Percentiles rank a stretch among this genome's conserved stretches.
These are phyloP conservation scores for Camptogramma bilineatum DNA, from an alignment of 2,888 invertebrate species.

Conservation along the genomic window DNA sequence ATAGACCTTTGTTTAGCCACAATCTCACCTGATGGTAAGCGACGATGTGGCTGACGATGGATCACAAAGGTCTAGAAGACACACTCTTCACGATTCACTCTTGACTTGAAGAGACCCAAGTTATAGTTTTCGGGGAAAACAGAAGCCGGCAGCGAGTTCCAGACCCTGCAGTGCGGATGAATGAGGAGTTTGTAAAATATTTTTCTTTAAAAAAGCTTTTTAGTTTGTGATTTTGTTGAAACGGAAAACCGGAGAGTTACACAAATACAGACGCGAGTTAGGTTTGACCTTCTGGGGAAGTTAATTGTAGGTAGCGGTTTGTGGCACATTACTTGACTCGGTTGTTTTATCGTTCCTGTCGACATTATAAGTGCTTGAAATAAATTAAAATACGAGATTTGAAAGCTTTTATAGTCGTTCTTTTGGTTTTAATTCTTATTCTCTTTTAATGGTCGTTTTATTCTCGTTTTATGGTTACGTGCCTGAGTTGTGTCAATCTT, in stretches of 20 bases:
- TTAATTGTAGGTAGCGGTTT: constrained; percentile 34
- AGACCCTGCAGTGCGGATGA: too few relatives aligned
- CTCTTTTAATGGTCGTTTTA: not conserved
- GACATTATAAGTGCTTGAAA: constrained; percentile 25
- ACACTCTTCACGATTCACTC: too few relatives aligned
- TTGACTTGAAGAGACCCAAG: too few relatives aligned
- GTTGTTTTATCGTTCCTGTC: constrained; percentile 35
- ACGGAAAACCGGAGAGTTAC: constrained; percentile 9
- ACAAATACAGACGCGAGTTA: constrained; percentile 25
- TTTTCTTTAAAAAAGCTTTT: not conserved
- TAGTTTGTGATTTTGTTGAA: constrained; percentile 11
- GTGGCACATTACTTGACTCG: constrained; percentile 17
- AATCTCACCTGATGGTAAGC: too few relatives aligned
- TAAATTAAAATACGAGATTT: constrained; percentile 29
- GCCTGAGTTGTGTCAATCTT: not conserved
- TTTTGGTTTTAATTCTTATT: constrained; percentile 1
- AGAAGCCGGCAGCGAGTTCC: too few relatives aligned
- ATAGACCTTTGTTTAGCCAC: too few relatives aligned
- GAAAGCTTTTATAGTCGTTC: not conserved
- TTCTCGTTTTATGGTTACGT: not conserved
- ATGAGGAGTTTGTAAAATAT: not conserved
- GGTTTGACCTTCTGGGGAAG: constrained; percentile 27
- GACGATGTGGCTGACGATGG: too few relatives aligned
- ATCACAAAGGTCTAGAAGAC: too few relatives aligned
- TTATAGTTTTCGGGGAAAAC: too few relatives aligned